Evolutionary conservation across 2,797 vertebrate genomes (phyloP), one percentile per base, ranked within the genome.

Genomic region (Tympanoctomys barrerae): DNA sequence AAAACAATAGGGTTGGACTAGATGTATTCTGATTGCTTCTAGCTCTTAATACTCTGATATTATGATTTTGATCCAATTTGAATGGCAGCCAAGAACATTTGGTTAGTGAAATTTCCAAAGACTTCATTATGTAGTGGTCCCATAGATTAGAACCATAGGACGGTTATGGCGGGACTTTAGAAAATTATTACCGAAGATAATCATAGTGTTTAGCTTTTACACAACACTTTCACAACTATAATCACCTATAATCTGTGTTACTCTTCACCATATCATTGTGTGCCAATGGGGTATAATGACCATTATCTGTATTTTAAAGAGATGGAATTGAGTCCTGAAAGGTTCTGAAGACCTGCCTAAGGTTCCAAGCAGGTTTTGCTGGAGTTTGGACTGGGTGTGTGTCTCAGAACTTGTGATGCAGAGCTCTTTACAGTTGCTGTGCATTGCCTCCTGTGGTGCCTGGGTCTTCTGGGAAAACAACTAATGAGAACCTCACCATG

Each of bases 191-290:
- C 97, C 95, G 68, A 87, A 89, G 61, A 88, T 97, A 97, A 98
- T 97, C 86, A 97, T 66, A 95, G 91, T 75, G 73, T 92, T 95
- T 96, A 95, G 88, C 94, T 97, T 97, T 97, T 87, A 94, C 49
- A 86, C 59, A 96, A 93, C 87, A 91, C 86, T 88, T 94, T 95
- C 78, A 93, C 61, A 96, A 62, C 81, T 96, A 70, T 98, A 94
- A 96, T 97, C 92, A 97, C 95, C 80, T 93, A 73, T 95, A 91
- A 95, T 97, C 92, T 96, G 42, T 52, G 61, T 88, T 95, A 91
- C 94, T 96, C 87, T 96, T 93, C 57, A 84, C 86, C 54, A 91
- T 62, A 91, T 80, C 83, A 95, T 92, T 90, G 59, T 89, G 93
- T 97, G 46, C 26, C 66, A 88, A 81, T 84, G 49, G 87, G 42